Evolutionary conservation across 2,888 invertebrate genomes (phyloP).

Genomic region (Bugulina stolonifera): DNA sequence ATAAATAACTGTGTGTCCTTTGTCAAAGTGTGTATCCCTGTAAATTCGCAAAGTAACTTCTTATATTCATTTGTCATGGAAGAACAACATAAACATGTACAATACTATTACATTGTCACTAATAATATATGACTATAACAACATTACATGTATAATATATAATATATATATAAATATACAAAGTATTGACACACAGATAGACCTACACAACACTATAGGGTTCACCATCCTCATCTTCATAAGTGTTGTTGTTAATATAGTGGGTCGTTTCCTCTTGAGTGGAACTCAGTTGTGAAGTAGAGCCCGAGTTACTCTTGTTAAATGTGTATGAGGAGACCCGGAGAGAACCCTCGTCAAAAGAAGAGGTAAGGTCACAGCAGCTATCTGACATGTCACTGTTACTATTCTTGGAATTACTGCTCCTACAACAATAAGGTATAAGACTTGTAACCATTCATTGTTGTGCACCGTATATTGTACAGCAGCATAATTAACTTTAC

Average conservation of each 20-base stretch:
- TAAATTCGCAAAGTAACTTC: no score
- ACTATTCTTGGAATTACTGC: not conserved
- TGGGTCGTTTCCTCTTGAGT: not conserved
- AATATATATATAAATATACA: not conserved
- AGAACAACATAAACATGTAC: no score
- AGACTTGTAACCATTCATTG: no score
- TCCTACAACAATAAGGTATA: not conserved
- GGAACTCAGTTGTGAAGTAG: not conserved
- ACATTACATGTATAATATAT: no score
- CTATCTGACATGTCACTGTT: conserved; percentile 23
- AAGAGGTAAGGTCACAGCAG: conserved; percentile 18
- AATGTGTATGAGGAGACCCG: not conserved
- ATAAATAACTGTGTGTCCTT: no score
- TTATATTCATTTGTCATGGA: no score
- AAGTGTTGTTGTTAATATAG: not conserved
- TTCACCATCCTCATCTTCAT: conserved; percentile 25
- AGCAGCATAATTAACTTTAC: no score
- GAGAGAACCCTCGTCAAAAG: not conserved
- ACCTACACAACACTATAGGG: conserved; percentile 25
- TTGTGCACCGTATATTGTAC: no score
- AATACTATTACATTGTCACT: no score
- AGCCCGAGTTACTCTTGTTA: not conserved
- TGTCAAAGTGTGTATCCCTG: no score
- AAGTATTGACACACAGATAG: not conserved
- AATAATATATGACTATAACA: no score